These are phyloP conservation scores for Orchesellides sinensis DNA, from an alignment of 2,888 invertebrate genomes.

Conservation along the genomic window DNA sequence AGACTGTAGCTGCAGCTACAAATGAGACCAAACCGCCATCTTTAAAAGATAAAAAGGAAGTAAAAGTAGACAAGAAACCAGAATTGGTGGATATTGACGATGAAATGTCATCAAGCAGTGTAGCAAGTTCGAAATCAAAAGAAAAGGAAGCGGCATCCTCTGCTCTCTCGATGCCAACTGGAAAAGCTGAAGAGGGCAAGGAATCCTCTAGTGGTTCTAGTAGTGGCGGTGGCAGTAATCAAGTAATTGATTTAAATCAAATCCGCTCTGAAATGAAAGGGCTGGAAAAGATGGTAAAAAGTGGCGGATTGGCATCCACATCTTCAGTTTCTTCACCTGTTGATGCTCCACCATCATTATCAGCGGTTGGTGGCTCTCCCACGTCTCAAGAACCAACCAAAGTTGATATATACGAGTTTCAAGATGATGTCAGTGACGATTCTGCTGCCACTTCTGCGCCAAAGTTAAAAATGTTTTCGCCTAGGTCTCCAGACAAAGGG, in stretches of 20 bases:
- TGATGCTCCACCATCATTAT: slow-evolving; percentile 43
- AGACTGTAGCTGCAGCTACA: neutral
- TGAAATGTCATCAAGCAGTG: slow-evolving; percentile 50
- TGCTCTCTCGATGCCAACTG: neutral
- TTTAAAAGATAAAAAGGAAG: neutral
- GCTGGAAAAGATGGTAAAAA: slow-evolving; percentile 82
- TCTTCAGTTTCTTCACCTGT: slow-evolving; percentile 71
- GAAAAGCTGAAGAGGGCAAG: slow-evolving; percentile 1
- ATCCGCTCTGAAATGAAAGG: slow-evolving; percentile 91
- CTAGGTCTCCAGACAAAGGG: slow-evolving; percentile 69
- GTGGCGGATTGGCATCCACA: slow-evolving; percentile 70
- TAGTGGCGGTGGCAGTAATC: slow-evolving; percentile 41
- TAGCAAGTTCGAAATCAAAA: slow-evolving; percentile 9
- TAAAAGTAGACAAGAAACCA: slow-evolving; percentile 12
- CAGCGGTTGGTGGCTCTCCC: slow-evolving; percentile 55
- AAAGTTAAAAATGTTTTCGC: slow-evolving; percentile 73
- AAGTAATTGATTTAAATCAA: slow-evolving; percentile 89
- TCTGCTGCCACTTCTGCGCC: slow-evolving; percentile 63
- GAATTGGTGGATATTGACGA: slow-evolving; percentile 59
- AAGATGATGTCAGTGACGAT: slow-evolving; percentile 70
- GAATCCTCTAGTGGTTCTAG: slow-evolving; percentile 49
- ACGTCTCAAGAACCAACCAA: slow-evolving; percentile 36
- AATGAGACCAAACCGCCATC: neutral
- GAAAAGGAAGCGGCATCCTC: neutral
- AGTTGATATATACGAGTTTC: slow-evolving; percentile 72